A percentile compares a stretch with the other conserved stretches of the same genome.
These are phyloP conservation scores for Dryocosmus kuriphilus DNA, from an alignment of 2,888 invertebrate species.

Conservation along the genomic window DNA sequence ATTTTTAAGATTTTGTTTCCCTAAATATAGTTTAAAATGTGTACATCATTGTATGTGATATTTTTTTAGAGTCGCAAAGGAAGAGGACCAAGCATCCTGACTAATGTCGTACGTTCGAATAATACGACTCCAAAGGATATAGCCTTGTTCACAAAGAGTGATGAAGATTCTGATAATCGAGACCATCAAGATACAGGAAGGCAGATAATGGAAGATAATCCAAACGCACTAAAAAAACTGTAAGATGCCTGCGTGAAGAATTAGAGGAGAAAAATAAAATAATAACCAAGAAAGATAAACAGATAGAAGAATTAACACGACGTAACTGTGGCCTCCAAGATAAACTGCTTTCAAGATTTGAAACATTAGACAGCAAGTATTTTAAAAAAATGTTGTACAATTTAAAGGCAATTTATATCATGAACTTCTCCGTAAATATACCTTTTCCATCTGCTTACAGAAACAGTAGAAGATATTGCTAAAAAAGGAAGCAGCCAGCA, in stretches of 20 bases:
- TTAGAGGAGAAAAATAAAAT: conserved; percentile 2
- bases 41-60: background rate
- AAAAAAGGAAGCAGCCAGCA: background rate
- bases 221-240: background rate
- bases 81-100: background rate
- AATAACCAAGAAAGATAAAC: background rate
- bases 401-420: background rate
- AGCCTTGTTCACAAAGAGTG: background rate
- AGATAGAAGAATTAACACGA: background rate
- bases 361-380: background rate
- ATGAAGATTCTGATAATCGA: background rate
- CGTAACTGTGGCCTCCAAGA: background rate
- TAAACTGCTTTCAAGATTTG: background rate
- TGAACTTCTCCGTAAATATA: background rate
- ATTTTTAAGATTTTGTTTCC: background rate
- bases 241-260: background rate
- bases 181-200: background rate
- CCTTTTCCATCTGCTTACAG: background rate
- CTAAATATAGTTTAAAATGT: background rate
- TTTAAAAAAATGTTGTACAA: background rate
- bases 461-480: background rate
- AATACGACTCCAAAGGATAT: background rate
- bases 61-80: background rate
- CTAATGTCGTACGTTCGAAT: background rate
- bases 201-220: background rate